Evolutionary conservation across 1,140 invertebrate genomes (phyloP).

Genomic region (Caenorhabditis latens): DNA sequence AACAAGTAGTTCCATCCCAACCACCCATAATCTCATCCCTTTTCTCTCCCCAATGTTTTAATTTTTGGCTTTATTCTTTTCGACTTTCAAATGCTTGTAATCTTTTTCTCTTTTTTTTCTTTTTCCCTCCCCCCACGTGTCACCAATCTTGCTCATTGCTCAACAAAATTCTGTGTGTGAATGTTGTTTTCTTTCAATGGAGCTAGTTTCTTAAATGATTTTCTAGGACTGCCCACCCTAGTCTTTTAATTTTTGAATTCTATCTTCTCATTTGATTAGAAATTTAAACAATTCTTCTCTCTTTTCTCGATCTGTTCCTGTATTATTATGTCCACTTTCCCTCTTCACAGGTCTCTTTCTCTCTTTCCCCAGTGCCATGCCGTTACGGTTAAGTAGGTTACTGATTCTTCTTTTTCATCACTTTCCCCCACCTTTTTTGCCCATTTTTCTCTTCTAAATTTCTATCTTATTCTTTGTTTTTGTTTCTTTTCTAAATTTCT

Average conservation of each 20-base stretch:
- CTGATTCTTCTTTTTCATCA: constrained; percentile 15
- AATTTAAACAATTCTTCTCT: background rate
- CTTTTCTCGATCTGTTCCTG: constrained; percentile 29
- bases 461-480: background rate
- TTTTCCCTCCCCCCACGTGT: background rate
- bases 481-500: background rate
- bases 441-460: background rate
- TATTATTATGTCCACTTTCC: background rate
- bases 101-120: background rate
- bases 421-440: background rate
- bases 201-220: constrained; percentile 13
- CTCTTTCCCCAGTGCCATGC: constrained; percentile 45
- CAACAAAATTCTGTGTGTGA: background rate
- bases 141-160: constrained; percentile 46
- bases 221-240: constrained; percentile 46
- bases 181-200: constrained; percentile 11
- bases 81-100: constrained; percentile 27
- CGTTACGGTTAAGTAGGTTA: constrained; percentile 54
- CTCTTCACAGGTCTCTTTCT: constrained; percentile 45
- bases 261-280: constrained; percentile 8
- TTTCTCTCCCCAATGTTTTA: constrained; percentile 38
- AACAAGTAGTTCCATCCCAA: background rate
- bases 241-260: background rate
- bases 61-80: constrained; percentile 53
- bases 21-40: background rate